Conservation (phyloP, 2,797 vertebrate species). For the Adrianichthys oophorus region DNA sequence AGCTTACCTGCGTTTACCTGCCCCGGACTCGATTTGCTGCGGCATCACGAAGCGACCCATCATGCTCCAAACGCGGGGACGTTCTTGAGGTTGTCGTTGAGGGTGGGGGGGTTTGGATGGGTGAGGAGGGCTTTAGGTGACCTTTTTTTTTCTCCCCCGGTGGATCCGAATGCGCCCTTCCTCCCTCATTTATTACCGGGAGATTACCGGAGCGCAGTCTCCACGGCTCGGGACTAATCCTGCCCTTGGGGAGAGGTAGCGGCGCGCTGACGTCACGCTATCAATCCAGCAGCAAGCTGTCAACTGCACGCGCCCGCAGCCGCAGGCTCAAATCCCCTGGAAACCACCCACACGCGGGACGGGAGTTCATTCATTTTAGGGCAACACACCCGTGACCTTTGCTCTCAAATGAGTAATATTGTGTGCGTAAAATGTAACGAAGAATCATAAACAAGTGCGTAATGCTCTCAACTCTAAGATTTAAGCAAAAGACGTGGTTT, state of each 20-base stretch:
- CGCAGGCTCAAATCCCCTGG: slow-evolving; percentile 58
- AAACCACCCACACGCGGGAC: slow-evolving; percentile 17
- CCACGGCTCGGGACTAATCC: slow-evolving; percentile 77
- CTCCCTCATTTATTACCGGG: slow-evolving; percentile 61
- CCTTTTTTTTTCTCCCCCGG: slow-evolving; percentile 20
- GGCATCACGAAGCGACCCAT: slow-evolving; percentile 36
- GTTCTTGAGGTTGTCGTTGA: slow-evolving; percentile 17
- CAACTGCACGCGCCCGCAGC: slow-evolving; percentile 52
- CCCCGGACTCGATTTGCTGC: slow-evolving; percentile 29
- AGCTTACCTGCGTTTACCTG: slow-evolving; percentile 65
- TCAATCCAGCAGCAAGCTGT: slow-evolving; percentile 73
- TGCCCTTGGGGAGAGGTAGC: slow-evolving; percentile 71
- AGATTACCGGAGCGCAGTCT: slow-evolving; percentile 78
- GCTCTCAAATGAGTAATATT: neutral
- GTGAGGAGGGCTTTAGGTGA: slow-evolving; percentile 42
- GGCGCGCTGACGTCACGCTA: slow-evolving; percentile 74
- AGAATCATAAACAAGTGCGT: neutral
- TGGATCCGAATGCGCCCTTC: slow-evolving; percentile 60
- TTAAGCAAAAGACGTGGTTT: too few relatives aligned
- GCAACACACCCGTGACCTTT: slow-evolving; percentile 21
- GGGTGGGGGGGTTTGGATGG: neutral
- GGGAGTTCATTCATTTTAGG: slow-evolving; percentile 7
- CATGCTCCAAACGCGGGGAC: slow-evolving; percentile 24
- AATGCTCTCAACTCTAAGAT: too few relatives aligned
- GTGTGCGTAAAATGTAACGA: neutral